These are phyloP conservation scores for Dasyornis broadbenti DNA, from an alignment of 2,113 vertebrate genomes.

Conservation along the genomic window DNA sequence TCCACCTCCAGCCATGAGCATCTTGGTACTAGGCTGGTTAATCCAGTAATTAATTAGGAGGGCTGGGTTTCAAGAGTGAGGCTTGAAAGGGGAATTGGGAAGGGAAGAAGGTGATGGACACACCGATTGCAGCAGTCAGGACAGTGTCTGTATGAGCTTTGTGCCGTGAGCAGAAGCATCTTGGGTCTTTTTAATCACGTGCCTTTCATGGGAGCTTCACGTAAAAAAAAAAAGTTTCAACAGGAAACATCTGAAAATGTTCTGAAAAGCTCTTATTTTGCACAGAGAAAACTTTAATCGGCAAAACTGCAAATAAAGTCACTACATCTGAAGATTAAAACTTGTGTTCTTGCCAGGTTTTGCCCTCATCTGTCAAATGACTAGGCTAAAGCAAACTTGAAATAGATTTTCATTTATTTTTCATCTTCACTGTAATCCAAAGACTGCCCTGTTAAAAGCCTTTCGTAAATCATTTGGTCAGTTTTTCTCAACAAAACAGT, in stretches of 20 bases:
- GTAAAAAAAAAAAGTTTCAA: neutral
- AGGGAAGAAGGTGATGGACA: neutral
- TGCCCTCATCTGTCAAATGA: constrained; percentile 66
- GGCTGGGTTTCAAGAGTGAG: neutral
- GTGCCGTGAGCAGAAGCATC: neutral
- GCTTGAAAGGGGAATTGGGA: neutral
- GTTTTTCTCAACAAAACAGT: constrained; percentile 69
- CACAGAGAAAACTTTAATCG: constrained; percentile 8
- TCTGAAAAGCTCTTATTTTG: neutral
- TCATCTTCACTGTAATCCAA: constrained; percentile 72
- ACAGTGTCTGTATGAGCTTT: neutral
- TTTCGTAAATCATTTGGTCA: constrained; percentile 78
- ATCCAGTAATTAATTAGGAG: constrained; percentile 41
- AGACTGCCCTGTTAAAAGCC: constrained; percentile 69
- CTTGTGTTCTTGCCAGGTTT: constrained; percentile 48
- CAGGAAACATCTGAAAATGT: neutral
- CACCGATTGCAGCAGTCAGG: rapidly evolving
- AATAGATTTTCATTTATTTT: constrained; percentile 76
- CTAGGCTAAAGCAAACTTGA: constrained; percentile 68
- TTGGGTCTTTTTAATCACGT: neutral
- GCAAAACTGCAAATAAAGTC: constrained; percentile 36
- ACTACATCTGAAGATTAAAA: constrained; percentile 47
- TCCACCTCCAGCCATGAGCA: constrained; percentile 41
- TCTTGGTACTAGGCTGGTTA: constrained; percentile 1
- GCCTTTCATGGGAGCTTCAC: neutral